A percentile compares a stretch with the other conserved stretches of the same genome.
phyloP scores from a whole-genome alignment of 2,888 invertebrate species.

The Callimorpha dominula region DNA sequence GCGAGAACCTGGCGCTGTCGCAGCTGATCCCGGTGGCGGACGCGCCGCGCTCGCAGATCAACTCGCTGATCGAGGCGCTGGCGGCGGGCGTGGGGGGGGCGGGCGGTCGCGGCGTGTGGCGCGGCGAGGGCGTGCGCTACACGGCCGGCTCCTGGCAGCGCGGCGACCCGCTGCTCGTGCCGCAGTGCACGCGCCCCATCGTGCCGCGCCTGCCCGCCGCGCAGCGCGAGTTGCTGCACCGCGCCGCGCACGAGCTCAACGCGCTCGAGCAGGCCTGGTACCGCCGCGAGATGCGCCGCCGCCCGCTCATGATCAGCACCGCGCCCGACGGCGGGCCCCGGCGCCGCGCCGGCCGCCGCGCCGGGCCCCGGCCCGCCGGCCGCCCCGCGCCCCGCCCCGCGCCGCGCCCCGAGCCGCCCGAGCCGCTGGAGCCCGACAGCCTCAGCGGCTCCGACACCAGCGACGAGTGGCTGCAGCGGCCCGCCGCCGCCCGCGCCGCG shows the following conservation, averaged over 20 bases:
- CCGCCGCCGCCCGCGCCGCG: constrained; percentile 50
- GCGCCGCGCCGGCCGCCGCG: constrained; percentile 47
- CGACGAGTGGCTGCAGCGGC: constrained; percentile 28
- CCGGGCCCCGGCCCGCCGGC: constrained; percentile 34
- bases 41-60: constrained; percentile 61
- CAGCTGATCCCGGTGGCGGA: constrained; percentile 71
- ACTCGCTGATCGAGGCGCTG: constrained; percentile 63
- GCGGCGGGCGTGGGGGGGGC: constrained; percentile 77
- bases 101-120: constrained; percentile 66
- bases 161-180: constrained; percentile 70
- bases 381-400: constrained; percentile 42
- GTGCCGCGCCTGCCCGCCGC: constrained; percentile 54
- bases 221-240: constrained; percentile 50
- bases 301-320: constrained; percentile 90
- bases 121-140: constrained; percentile 79
- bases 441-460: constrained; percentile 16
- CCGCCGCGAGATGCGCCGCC: constrained; percentile 91
- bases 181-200: constrained; percentile 59
- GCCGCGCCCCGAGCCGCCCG: constrained; percentile 28
- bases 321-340: constrained; percentile 70
- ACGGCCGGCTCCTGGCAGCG: constrained; percentile 78
- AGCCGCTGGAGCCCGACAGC: constrained; percentile 10
- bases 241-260: constrained; percentile 80
- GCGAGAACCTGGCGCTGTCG: constrained; percentile 89
- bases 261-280: constrained; percentile 88